A percentile compares a stretch with the other conserved stretches of the same genome.
Conservation (phyloP, 2,797 vertebrate species). For the Spea hammondii region DNA sequence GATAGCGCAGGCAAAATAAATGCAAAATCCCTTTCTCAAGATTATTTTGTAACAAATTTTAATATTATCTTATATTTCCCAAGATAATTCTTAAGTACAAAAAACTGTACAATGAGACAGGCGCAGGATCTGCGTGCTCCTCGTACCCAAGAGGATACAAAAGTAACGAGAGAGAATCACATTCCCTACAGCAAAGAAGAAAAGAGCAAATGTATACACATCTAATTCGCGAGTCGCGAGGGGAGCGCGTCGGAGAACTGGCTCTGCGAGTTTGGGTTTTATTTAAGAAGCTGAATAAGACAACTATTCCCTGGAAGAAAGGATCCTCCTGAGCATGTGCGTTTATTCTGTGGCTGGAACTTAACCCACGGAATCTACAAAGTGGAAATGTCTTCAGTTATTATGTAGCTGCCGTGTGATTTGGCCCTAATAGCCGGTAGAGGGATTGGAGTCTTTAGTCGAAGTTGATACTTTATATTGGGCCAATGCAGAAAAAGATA, state of each 20-base stretch:
- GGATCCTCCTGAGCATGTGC: background rate
- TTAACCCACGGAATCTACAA: background rate
- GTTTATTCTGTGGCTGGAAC: background rate
- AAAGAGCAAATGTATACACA: slow-evolving; percentile 5
- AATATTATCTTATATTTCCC: slow-evolving; percentile 39
- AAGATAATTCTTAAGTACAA: slow-evolving; percentile 14
- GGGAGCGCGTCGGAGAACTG: background rate
- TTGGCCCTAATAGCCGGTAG: no score
- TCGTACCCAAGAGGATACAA: slow-evolving; percentile 5
- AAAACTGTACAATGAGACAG: slow-evolving; percentile 1
- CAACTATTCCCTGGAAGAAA: background rate
- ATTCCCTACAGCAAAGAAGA: background rate
- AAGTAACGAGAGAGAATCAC: slow-evolving; percentile 2
- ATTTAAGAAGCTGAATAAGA: slow-evolving; percentile 1
- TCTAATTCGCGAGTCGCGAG: background rate
- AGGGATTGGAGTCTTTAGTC: no score
- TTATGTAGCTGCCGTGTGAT: background rate
- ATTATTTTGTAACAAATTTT: slow-evolving; percentile 30
- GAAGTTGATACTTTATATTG: no score
- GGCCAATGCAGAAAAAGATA: no score
- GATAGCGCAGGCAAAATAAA: background rate
- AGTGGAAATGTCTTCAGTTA: background rate
- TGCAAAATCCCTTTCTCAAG: slow-evolving; percentile 1
- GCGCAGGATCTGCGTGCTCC: background rate
- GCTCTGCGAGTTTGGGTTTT: background rate